These are phyloP conservation scores for Phenganax subtilis DNA, from an alignment of 92 coral and sea anemone genomes.

Conservation along the genomic window DNA sequence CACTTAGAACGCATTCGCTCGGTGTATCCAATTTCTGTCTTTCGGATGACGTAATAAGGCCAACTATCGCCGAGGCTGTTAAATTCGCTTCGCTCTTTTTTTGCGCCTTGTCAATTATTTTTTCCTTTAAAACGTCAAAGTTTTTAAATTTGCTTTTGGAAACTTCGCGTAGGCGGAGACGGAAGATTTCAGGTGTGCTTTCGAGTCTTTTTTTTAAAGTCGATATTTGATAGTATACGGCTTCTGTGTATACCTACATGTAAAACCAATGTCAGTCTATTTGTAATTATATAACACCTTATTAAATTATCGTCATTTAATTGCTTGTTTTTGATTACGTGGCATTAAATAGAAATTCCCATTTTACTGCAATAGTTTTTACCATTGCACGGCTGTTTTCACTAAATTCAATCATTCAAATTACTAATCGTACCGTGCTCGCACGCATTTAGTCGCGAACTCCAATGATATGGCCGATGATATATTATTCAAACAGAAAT, in stretches of 20 bases:
- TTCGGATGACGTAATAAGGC: constrained; percentile 66
- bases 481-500: too few relatives aligned
- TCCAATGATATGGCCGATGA: too few relatives aligned
- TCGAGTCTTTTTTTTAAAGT: constrained; percentile 63
- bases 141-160: constrained; percentile 63
- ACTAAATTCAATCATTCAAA: too few relatives aligned
- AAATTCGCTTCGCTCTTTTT: constrained; percentile 66
- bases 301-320: too few relatives aligned
- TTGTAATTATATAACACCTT: neutral
- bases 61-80: constrained; percentile 58
- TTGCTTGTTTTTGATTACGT: too few relatives aligned
- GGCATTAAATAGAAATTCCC: too few relatives aligned
- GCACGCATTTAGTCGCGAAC: too few relatives aligned
- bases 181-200: constrained; percentile 69
- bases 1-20: constrained; percentile 68
- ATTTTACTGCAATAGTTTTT: too few relatives aligned
- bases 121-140: constrained; percentile 67
- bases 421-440: too few relatives aligned
- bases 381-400: too few relatives aligned
- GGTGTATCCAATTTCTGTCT: constrained; percentile 52
- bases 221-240: constrained; percentile 67
- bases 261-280: neutral
- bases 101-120: constrained; percentile 68
- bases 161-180: constrained; percentile 67
- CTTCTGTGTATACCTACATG: constrained; percentile 75